Evolutionary conservation across 2,113 vertebrate genomes (phyloP).

Genomic region (Ivindomyrus marchei): DNA sequence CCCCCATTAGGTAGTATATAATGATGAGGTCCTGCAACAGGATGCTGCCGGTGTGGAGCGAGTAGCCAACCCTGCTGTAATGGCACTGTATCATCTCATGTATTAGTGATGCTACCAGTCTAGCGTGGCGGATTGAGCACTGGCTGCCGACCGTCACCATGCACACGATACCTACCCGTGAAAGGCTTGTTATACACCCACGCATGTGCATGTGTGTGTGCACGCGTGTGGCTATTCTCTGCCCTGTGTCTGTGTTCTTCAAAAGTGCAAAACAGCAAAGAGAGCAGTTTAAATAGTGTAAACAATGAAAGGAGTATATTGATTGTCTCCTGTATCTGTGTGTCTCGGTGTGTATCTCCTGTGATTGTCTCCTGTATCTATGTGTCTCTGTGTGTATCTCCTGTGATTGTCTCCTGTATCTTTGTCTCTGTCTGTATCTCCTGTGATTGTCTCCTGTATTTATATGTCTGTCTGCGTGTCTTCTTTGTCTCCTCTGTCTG

Average conservation of each 20-base stretch:
- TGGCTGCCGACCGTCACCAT: background rate
- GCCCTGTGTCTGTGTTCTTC: background rate
- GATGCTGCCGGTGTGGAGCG: background rate
- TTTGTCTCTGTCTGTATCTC: too few relatives aligned
- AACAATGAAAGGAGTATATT: background rate
- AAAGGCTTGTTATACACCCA: background rate
- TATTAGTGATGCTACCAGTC: background rate
- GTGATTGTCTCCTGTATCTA: background rate
- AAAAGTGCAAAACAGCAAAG: background rate
- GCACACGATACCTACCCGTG: background rate
- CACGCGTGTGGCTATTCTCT: background rate
- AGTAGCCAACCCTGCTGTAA: background rate
- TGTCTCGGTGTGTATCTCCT: too few relatives aligned
- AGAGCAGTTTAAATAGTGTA: background rate
- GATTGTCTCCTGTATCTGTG: background rate
- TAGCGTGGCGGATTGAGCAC: background rate
- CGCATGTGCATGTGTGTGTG: background rate
- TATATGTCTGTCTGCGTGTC: background rate
- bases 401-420: too few relatives aligned
- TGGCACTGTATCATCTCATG: background rate
- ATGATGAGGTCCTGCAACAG: background rate
- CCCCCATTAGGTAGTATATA: background rate
- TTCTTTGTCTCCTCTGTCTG: background rate
- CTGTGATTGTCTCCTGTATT: too few relatives aligned
- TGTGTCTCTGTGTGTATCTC: too few relatives aligned